Base-by-base conservation (phyloP, 2,888 invertebrate species). In the Azorinus chamasolen region DNA sequence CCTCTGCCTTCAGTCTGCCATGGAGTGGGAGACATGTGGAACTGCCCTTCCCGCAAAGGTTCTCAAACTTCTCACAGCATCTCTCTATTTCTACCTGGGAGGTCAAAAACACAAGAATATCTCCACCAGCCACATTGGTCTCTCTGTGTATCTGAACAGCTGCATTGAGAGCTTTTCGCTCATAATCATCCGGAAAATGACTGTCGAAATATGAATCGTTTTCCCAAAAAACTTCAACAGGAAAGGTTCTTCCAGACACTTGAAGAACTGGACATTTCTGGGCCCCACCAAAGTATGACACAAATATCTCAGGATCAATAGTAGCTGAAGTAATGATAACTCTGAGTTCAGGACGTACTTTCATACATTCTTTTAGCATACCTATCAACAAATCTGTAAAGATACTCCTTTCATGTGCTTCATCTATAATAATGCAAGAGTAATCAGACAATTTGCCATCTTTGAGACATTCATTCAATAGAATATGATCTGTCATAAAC, bases 31-130 rank as follows among this genome's bases (percentile, higher is more conserved):
- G 72, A 57, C 87, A 86, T n/a, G 72, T 50, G 45, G 75, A 83
- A 64, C 81, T 75, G 14, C 65, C 86, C 54, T 48, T 55, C 14
- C 46, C 57, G 3, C 69, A 48, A 27, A 45, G 18, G 14, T 63
- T 57, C 24, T 72, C 54, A 14, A 89, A 79, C 53, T 69, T 65
- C 22, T 85, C 79, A 50, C 85, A 82, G 51, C 92, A 92, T 58
- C 85, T 85, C 43, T 91, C 89, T 12, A 89, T 91, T 77, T 93
- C 93, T 18, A 85, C 43, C 14, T 89, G 88, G n/a, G 91, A 82
- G 6, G 92, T 89, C 16, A 92, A 62, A 81, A 94, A 94, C 0
- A 93, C 93, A 3, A 94, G 88, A 63, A 93, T 89, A 71, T 93
- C 92, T 3, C 93, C 93, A 12, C 50, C 59, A 22, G 50, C 48